Conservation (phyloP, 2,797 vertebrate species). For the Gallinago stenura region DNA sequence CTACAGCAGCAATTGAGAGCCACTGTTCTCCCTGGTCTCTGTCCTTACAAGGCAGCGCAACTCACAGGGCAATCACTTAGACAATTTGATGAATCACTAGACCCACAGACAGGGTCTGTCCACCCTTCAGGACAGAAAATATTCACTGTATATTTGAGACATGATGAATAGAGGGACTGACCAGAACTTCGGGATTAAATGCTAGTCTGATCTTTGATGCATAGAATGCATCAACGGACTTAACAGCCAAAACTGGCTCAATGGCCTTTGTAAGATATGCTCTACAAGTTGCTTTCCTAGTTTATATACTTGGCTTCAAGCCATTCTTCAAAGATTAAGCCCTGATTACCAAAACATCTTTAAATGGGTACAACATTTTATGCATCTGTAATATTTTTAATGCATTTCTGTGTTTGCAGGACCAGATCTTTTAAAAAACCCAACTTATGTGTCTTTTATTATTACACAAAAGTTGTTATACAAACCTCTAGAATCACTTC, state of each 20-base stretch:
- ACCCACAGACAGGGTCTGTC: background rate
- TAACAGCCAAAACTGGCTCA: background rate
- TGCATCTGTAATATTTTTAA: background rate
- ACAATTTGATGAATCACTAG: background rate
- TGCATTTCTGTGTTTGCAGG: background rate
- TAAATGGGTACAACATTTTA: background rate
- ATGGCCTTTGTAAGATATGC: background rate
- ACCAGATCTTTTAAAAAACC: background rate
- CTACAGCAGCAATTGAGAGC: background rate
- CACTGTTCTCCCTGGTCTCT: background rate
- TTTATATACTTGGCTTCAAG: background rate
- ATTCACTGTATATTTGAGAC: background rate
- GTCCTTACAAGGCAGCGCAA: background rate
- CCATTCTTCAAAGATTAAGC: background rate
- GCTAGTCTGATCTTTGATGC: background rate
- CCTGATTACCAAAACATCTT: background rate
- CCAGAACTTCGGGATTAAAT: background rate
- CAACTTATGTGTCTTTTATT: background rate
- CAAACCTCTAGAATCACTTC: background rate
- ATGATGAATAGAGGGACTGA: background rate
- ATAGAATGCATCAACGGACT: background rate
- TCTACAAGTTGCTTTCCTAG: background rate
- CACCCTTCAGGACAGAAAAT: background rate
- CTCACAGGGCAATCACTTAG: background rate
- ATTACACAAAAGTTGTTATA: background rate